A percentile compares a stretch with the other conserved stretches of the same genome.
These are phyloP conservation scores for Endomychus coccineus DNA, from an alignment of 2,888 invertebrate species.

Conservation along the genomic window DNA sequence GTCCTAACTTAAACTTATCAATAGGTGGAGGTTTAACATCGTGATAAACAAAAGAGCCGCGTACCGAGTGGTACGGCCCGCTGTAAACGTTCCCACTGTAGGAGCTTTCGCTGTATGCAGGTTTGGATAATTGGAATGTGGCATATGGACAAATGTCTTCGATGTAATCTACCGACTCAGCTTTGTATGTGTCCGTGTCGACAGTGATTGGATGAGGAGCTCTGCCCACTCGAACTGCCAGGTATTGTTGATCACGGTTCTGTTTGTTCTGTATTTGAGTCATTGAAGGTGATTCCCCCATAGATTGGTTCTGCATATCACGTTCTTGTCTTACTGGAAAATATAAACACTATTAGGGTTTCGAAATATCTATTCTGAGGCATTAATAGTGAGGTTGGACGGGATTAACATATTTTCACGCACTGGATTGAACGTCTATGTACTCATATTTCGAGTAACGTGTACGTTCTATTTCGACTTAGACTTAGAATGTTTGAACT, in stretches of 20 bases:
- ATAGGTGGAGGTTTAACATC: conserved; percentile 71
- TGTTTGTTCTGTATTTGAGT: conserved; percentile 75
- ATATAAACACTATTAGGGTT: too few relatives aligned
- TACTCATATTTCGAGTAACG: too few relatives aligned
- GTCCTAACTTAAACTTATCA: conserved; percentile 67
- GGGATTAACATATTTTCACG: too few relatives aligned
- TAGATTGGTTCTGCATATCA: conserved; percentile 45
- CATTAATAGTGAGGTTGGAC: too few relatives aligned
- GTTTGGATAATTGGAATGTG: conserved; percentile 80
- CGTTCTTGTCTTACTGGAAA: conserved; percentile 35
- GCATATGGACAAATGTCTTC: conserved; percentile 92
- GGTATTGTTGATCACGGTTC: conserved; percentile 69
- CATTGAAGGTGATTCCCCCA: conserved; percentile 70
- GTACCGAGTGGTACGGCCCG: conserved; percentile 78
- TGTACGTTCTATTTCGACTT: too few relatives aligned
- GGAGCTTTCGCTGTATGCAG: conserved; percentile 78
- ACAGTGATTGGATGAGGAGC: conserved; percentile 44
- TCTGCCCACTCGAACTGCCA: conserved; percentile 53
- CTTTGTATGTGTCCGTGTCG: conserved; percentile 48
- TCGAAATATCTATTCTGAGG: too few relatives aligned
- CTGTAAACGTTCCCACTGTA: conserved; percentile 85
- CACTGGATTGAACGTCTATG: too few relatives aligned
- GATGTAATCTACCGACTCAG: conserved; percentile 66
- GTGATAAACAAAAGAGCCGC: conserved; percentile 83
- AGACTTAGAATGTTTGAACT: too few relatives aligned